Conservation (phyloP, 2,797 vertebrate species). For the Paramormyrops hopkinsi region DNA sequence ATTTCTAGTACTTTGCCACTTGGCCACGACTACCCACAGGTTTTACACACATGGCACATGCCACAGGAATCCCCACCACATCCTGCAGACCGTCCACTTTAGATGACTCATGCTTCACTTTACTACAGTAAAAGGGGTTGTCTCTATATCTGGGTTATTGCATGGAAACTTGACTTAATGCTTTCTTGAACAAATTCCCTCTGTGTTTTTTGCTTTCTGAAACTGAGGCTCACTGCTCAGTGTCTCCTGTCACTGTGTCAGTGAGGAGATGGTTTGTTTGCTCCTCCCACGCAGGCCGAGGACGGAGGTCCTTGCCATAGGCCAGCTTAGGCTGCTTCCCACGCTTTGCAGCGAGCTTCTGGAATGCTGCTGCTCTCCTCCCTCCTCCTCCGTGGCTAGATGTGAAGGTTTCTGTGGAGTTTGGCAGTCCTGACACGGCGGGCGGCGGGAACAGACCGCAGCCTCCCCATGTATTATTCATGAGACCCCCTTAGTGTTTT, state of each 20-base stretch:
- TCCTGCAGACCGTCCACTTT: background rate
- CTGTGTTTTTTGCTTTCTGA: background rate
- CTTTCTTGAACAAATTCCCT: background rate
- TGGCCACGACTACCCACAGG: background rate
- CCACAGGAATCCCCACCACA: background rate
- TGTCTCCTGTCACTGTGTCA: background rate
- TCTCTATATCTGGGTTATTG: background rate
- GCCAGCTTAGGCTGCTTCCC: background rate
- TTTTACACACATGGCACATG: background rate
- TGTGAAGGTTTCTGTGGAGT: background rate
- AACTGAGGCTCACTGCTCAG: background rate
- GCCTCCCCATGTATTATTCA: background rate
- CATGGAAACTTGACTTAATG: background rate
- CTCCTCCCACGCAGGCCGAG: background rate
- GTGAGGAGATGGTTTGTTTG: background rate
- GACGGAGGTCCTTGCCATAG: background rate
- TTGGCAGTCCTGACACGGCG: background rate
- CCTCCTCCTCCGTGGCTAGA: background rate
- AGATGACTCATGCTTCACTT: background rate
- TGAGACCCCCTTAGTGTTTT: background rate
- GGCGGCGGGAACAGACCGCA: background rate
- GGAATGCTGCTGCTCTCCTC: background rate
- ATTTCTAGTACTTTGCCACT: background rate
- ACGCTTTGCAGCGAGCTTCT: background rate
- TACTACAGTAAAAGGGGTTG: background rate